phyloP scores from a whole-genome alignment of 1,140 invertebrate genomes.

The Drosophila carrolli region DNA sequence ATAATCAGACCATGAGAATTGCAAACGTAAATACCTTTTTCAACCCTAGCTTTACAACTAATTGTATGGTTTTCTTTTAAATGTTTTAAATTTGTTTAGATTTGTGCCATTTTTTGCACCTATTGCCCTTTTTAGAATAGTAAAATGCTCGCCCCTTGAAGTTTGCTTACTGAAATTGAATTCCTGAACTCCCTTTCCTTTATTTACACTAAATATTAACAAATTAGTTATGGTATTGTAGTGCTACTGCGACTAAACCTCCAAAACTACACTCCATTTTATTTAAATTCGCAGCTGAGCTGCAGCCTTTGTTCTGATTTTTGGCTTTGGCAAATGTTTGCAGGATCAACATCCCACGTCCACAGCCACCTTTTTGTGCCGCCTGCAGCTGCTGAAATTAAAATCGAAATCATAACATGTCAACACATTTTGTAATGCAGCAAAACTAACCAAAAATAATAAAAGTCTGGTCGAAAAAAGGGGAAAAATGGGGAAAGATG shows the following conservation, averaged over 20 bases:
- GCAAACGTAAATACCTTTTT: too few species aligned
- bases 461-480: constrained; percentile 37
- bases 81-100: not conserved
- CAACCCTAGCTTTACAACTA: too few species aligned
- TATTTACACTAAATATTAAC: not conserved
- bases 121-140: too few species aligned
- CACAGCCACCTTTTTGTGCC: not conserved
- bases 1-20: too few species aligned
- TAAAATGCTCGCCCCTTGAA: too few species aligned
- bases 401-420: constrained; percentile 77
- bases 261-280: not conserved
- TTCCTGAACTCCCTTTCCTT: not conserved
- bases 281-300: constrained; percentile 4
- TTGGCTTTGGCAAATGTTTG: constrained; percentile 27
- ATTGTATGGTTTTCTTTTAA: not conserved
- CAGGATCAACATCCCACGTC: constrained; percentile 16
- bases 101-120: too few species aligned
- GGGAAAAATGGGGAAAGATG: not conserved
- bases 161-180: too few species aligned
- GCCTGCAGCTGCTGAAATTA: constrained; percentile 45
- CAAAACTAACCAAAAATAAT: constrained; percentile 68
- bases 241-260: too few species aligned
- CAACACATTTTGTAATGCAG: constrained; percentile 74
- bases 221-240: not conserved
- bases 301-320: not conserved